Evolutionary conservation across 2,797 vertebrate genomes (phyloP).

Genomic region (Sebastolobus altivelis): DNA sequence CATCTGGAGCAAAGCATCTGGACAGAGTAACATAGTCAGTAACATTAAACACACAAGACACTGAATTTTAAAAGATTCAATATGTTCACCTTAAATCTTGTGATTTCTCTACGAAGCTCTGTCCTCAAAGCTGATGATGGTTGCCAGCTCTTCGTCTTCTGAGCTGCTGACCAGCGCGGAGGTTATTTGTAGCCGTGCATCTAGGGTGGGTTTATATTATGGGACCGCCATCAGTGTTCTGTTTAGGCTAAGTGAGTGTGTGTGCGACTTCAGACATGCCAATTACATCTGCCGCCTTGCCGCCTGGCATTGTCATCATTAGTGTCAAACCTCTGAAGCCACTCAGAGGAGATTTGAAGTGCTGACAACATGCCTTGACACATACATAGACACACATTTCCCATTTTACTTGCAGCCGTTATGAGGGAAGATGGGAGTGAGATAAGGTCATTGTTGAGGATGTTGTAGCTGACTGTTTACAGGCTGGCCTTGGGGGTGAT

Average conservation of each 20-base stretch:
- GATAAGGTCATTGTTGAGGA: slow-evolving; percentile 75
- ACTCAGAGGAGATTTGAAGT: slow-evolving; percentile 26
- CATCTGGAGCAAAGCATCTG: slow-evolving; percentile 82
- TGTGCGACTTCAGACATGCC: slow-evolving; percentile 58
- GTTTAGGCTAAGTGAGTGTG: slow-evolving; percentile 68
- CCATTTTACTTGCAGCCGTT: slow-evolving; percentile 35
- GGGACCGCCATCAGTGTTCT: slow-evolving; percentile 69
- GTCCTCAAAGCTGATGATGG: slow-evolving; percentile 20
- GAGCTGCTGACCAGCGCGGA: slow-evolving; percentile 30
- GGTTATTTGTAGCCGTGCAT: slow-evolving; percentile 82
- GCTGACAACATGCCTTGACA: slow-evolving; percentile 56
- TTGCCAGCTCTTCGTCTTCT: slow-evolving; percentile 37
- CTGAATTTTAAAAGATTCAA: neutral
- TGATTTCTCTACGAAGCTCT: slow-evolving; percentile 3
- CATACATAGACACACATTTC: slow-evolving; percentile 25
- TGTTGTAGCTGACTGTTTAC: slow-evolving; percentile 43
- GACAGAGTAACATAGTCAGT: neutral
- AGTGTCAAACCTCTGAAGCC: slow-evolving; percentile 35
- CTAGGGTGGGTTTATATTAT: slow-evolving; percentile 87
- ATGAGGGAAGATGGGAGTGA: slow-evolving; percentile 64
- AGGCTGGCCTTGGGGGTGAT: neutral
- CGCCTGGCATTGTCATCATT: slow-evolving; percentile 52
- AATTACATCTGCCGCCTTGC: slow-evolving; percentile 68
- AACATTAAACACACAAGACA: neutral
- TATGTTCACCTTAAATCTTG: slow-evolving; percentile 35